These are phyloP conservation scores for Dichetophora obliterata DNA, from an alignment of 2,888 invertebrate species.

Conservation along the genomic window DNA sequence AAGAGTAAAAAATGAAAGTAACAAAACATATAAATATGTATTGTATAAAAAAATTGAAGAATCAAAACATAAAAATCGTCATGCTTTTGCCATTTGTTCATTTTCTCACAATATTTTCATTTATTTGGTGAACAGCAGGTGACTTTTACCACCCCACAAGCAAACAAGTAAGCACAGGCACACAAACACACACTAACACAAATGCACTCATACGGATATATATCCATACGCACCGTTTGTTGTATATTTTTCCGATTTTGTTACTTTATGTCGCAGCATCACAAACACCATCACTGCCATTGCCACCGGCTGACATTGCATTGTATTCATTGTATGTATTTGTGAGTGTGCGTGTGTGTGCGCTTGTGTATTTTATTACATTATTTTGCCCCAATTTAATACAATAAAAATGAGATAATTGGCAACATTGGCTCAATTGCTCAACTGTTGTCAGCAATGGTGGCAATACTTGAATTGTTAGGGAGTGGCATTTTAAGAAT, in stretches of 20 bases:
- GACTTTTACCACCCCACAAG: neutral
- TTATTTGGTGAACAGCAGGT: neutral
- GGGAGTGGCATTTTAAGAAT: neutral
- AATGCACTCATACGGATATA: neutral
- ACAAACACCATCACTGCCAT: neutral
- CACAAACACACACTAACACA: neutral
- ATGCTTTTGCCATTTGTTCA: too few relatives aligned
- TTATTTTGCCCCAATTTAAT: neutral
- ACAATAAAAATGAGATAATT: slow-evolving; percentile 27
- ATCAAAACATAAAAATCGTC: too few relatives aligned
- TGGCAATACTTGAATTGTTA: neutral
- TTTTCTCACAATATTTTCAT: neutral
- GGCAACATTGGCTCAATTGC: slow-evolving; percentile 19
- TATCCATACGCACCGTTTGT: too few relatives aligned
- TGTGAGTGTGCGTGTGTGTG: neutral
- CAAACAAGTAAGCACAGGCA: neutral
- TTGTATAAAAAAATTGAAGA: too few relatives aligned
- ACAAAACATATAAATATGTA: too few relatives aligned
- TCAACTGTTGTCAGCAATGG: neutral
- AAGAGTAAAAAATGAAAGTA: too few relatives aligned
- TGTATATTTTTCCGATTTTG: neutral
- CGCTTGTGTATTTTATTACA: neutral
- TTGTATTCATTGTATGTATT: too few relatives aligned
- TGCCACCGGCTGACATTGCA: neutral
- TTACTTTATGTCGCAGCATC: slow-evolving; percentile 4